phyloP scores from a whole-genome alignment of 2,888 invertebrate genomes.

The Schrankia costaestrigalis region DNA sequence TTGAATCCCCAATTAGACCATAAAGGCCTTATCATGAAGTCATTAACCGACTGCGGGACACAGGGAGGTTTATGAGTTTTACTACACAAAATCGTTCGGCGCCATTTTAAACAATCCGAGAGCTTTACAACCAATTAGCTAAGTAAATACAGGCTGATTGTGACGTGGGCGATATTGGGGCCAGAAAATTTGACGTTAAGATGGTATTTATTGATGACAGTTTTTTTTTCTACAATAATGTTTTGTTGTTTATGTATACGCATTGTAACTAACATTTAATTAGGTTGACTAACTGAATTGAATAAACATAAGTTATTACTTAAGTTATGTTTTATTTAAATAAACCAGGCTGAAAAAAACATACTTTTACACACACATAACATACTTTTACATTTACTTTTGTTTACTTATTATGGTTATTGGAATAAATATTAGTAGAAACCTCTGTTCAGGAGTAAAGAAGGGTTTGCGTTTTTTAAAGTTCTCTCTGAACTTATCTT shows the following conservation, averaged over 20 bases:
- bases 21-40: slow-evolving; percentile 72
- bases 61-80: slow-evolving; percentile 78
- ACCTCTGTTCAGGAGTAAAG: too few species aligned
- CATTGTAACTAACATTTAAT: too few species aligned
- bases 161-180: slow-evolving; percentile 43
- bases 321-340: too few species aligned
- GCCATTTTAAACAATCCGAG: slow-evolving; percentile 68
- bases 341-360: too few species aligned
- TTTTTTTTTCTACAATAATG: background rate
- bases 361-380: too few species aligned
- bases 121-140: slow-evolving; percentile 76
- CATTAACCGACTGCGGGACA: slow-evolving; percentile 68
- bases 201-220: slow-evolving; percentile 1
- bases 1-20: slow-evolving; percentile 68
- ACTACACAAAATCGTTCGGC: slow-evolving; percentile 74
- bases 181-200: slow-evolving; percentile 30
- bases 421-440: too few species aligned
- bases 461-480: too few species aligned
- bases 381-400: too few species aligned
- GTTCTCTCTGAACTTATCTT: too few species aligned
- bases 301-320: too few species aligned
- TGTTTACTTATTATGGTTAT: too few species aligned
- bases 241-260: background rate
- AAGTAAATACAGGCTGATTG: slow-evolving; percentile 66
- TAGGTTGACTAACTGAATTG: too few species aligned